Evolutionary conservation across 64 coral and sea anemone genomes (phyloP).

Genomic region (Pocillopora verrucosa): DNA sequence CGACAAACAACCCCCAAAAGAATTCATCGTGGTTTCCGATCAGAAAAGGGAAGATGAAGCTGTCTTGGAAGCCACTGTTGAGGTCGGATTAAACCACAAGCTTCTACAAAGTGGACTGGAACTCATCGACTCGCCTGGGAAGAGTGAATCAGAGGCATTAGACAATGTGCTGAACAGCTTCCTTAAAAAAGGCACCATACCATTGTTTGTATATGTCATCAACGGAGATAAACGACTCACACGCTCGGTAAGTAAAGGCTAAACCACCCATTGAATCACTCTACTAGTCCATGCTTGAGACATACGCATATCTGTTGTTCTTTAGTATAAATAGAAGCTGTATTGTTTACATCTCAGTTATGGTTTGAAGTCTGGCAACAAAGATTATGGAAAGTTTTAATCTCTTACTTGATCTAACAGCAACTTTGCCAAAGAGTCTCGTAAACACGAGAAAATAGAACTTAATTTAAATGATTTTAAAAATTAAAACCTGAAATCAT

Average conservation of each 20-base stretch:
- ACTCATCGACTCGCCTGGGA: conserved; percentile 59
- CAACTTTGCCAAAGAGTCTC: too few species aligned
- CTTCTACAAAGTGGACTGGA: conserved; percentile 45
- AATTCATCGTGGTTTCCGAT: conserved; percentile 24
- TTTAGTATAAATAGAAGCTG: background rate
- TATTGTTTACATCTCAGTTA: too few species aligned
- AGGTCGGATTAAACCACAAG: conserved; percentile 41
- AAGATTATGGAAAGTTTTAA: too few species aligned
- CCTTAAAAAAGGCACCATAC: conserved; percentile 36
- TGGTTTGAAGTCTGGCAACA: too few species aligned
- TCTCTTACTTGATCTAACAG: too few species aligned
- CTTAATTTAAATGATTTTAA: too few species aligned
- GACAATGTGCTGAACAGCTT: conserved; percentile 37
- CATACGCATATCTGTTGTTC: background rate
- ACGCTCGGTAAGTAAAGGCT: conserved; percentile 16
- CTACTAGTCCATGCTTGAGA: background rate
- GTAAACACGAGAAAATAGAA: too few species aligned
- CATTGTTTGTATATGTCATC: conserved; percentile 58
- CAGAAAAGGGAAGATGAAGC: background rate
- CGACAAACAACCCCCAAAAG: background rate
- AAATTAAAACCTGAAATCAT: too few species aligned
- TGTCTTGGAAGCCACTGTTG: conserved; percentile 1
- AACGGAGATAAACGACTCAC: conserved; percentile 38
- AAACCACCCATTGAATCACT: background rate
- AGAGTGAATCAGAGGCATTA: conserved; percentile 18